These are phyloP conservation scores for Hydriomena furcata DNA, from an alignment of 2,888 invertebrate species.

Conservation along the genomic window DNA sequence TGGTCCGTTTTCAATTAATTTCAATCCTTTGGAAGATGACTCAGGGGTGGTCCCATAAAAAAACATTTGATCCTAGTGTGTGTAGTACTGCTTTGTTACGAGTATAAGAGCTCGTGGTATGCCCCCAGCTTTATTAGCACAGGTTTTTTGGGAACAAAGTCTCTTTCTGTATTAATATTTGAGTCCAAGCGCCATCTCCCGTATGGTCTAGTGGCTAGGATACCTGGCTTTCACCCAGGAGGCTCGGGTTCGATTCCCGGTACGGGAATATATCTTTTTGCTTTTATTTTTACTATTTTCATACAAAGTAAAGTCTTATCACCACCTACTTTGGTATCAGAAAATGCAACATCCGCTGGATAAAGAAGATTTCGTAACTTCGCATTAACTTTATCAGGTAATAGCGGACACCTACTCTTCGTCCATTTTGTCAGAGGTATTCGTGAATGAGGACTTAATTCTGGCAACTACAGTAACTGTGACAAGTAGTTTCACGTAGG, in stretches of 20 bases:
- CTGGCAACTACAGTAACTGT: constrained; percentile 13
- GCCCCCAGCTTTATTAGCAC: background rate
- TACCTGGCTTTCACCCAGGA: constrained; percentile 89
- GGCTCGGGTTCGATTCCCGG: constrained; percentile 90
- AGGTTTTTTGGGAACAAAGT: background rate
- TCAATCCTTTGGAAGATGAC: no score
- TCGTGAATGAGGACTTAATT: constrained; percentile 30
- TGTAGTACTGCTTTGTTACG: no score
- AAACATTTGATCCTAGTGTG: no score
- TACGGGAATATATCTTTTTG: constrained; percentile 78
- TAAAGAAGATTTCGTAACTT: constrained; percentile 13
- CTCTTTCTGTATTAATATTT: background rate
- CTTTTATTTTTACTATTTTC: background rate
- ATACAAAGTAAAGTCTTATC: background rate
- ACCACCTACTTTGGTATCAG: background rate
- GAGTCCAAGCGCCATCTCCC: constrained; percentile 59
- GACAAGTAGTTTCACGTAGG: constrained; percentile 28
- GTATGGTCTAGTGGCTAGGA: constrained; percentile 88
- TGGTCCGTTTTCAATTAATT: no score
- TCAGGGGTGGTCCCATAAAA: no score
- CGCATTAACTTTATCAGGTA: constrained; percentile 12
- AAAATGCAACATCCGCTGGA: constrained; percentile 3
- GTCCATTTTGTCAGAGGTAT: constrained; percentile 33
- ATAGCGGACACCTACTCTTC: constrained; percentile 26
- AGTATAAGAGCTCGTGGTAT: no score